These are phyloP conservation scores for Oreochromis niloticus DNA, from an alignment of 2,113 vertebrate species.

Conservation along the genomic window DNA sequence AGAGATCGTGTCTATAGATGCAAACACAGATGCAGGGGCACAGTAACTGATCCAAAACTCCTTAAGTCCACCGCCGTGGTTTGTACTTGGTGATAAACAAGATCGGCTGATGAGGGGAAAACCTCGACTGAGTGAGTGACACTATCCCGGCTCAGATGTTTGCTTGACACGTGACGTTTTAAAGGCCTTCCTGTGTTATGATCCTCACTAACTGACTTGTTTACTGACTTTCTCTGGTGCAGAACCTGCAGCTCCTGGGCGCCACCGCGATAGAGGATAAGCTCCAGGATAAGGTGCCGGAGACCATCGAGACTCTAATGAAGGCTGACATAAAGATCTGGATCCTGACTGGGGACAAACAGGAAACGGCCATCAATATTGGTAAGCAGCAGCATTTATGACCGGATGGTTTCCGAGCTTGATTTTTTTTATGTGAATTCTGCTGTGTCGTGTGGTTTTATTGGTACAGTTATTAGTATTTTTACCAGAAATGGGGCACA, in stretches of 20 bases:
- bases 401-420: background rate
- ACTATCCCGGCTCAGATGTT: conserved; percentile 22
- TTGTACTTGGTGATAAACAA: conserved; percentile 43
- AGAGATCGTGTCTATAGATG: background rate
- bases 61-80: background rate
- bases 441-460: background rate
- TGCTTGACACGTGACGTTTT: conserved; percentile 49
- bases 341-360: conserved; percentile 98
- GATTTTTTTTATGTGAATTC: background rate
- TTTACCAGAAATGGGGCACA: background rate
- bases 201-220: background rate
- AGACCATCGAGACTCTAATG: conserved; percentile 96
- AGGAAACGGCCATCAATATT: conserved; percentile 97
- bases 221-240: background rate
- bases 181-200: conserved; percentile 30
- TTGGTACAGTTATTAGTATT: background rate
- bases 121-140: conserved; percentile 43
- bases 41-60: background rate
- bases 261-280: conserved; percentile 98
- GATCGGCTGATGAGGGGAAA: conserved; percentile 41
- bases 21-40: background rate
- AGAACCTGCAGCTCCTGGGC: conserved; percentile 95
- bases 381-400: conserved; percentile 69
- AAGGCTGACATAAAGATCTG: conserved; percentile 99
- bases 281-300: conserved; percentile 94